Evolutionary conservation across 2,888 invertebrate genomes (phyloP).

Genomic region (Diloba caeruleocephala): DNA sequence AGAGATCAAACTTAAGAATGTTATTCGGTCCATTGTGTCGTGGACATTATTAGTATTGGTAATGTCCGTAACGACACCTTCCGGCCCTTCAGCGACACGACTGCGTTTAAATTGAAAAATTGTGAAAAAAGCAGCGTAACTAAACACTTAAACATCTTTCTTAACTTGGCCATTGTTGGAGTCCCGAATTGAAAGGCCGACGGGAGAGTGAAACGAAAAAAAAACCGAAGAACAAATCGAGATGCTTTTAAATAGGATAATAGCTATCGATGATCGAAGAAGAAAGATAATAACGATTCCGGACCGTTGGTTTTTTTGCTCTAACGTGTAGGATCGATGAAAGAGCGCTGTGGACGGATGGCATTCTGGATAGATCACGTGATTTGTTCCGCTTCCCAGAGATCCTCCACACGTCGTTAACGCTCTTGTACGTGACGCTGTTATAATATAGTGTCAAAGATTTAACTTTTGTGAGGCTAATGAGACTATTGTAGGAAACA

Average conservation of each 20-base stretch:
- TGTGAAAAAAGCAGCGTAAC: slow-evolving; percentile 87
- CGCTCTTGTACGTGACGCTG: slow-evolving; percentile 83
- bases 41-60: slow-evolving; percentile 79
- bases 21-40: slow-evolving; percentile 63
- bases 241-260: slow-evolving; percentile 88
- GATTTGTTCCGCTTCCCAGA: slow-evolving; percentile 86
- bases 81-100: slow-evolving; percentile 85
- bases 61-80: slow-evolving; percentile 87
- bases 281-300: slow-evolving; percentile 87
- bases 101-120: slow-evolving; percentile 87
- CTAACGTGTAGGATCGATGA: slow-evolving; percentile 74
- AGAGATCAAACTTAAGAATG: slow-evolving; percentile 61
- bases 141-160: slow-evolving; percentile 89
- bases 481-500: slow-evolving; percentile 84
- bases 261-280: slow-evolving; percentile 87
- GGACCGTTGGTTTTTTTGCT: slow-evolving; percentile 81
- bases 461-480: slow-evolving; percentile 84
- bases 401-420: slow-evolving; percentile 87
- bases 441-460: slow-evolving; percentile 78
- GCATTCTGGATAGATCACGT: slow-evolving; percentile 79
- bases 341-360: slow-evolving; percentile 72
- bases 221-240: slow-evolving; percentile 85
- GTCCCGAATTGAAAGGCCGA: slow-evolving; percentile 83
- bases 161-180: slow-evolving; percentile 85
- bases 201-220: slow-evolving; percentile 81